A percentile compares a stretch with the other conserved stretches of the same genome.
Evolutionary conservation across 2,888 invertebrate species (phyloP).

Genomic region (Deilephila porcellus): DNA sequence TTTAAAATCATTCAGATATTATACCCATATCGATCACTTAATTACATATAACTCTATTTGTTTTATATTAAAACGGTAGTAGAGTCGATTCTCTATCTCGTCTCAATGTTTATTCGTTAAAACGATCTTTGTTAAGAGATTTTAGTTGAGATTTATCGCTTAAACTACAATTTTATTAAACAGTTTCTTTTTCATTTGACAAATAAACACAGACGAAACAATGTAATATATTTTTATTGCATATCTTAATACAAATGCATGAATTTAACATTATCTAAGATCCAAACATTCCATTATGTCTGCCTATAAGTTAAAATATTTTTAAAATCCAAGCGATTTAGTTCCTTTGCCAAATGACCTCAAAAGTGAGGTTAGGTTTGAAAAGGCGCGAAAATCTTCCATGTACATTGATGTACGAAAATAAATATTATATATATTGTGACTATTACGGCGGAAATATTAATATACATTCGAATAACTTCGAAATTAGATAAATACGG

Average conservation of each 20-base stretch:
- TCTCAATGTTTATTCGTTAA: neutral
- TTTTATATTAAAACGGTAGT: constrained; percentile 1
- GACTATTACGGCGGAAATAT: neutral
- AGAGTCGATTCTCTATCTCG: neutral
- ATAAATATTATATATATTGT: neutral
- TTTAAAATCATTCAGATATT: too few relatives aligned
- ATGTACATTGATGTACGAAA: constrained; percentile 7
- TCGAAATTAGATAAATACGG: neutral
- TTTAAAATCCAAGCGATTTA: constrained; percentile 6
- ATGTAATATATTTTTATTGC: too few relatives aligned
- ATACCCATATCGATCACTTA: too few relatives aligned
- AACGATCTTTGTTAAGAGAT: too few relatives aligned
- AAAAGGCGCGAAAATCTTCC: constrained; percentile 10
- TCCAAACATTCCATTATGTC: constrained; percentile 17
- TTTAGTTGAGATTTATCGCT: too few relatives aligned
- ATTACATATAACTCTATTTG: neutral
- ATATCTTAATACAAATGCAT: too few relatives aligned
- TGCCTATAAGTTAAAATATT: neutral
- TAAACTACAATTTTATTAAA: too few relatives aligned
- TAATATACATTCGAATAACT: constrained; percentile 8
- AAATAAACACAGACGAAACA: too few relatives aligned
- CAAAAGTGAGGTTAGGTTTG: constrained; percentile 5
- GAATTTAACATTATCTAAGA: neutral
- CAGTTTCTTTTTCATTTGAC: too few relatives aligned
- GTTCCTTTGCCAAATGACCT: neutral